These are phyloP conservation scores for Phylloscopus whistleri DNA, from an alignment of 2,113 vertebrate species.

Conservation along the genomic window DNA sequence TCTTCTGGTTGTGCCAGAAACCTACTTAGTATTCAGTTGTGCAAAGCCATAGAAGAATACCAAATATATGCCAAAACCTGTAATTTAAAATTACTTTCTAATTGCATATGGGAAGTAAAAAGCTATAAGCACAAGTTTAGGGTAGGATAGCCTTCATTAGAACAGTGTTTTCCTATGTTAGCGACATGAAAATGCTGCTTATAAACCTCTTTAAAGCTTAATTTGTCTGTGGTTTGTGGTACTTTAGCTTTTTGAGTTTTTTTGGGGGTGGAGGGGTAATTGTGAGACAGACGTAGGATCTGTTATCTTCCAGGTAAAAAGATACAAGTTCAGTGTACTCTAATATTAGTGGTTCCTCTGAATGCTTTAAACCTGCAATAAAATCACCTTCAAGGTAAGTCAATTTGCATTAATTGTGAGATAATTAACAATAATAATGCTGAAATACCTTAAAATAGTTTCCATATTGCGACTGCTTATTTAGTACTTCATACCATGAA, in stretches of 20 bases:
- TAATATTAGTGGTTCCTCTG: fast-evolving
- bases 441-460: background rate
- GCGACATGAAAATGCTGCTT: background rate
- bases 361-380: background rate
- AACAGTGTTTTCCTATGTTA: background rate
- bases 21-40: background rate
- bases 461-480: fast-evolving
- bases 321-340: fast-evolving
- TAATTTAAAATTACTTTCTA: background rate
- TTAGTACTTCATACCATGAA: background rate
- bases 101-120: background rate
- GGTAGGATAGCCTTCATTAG: background rate
- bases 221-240: background rate
- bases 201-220: background rate
- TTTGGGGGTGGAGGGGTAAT: background rate
- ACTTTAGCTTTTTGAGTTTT: fast-evolving
- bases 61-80: background rate
- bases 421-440: background rate
- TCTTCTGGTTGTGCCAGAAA: background rate
- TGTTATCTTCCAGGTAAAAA: background rate
- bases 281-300: background rate
- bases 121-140: background rate
- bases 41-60: background rate
- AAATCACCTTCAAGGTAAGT: background rate
- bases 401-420: background rate